Evolutionary conservation across 2,888 invertebrate genomes (phyloP), one percentile per base, ranked within the genome.

Genomic region (Amphimallon solstitiale): DNA sequence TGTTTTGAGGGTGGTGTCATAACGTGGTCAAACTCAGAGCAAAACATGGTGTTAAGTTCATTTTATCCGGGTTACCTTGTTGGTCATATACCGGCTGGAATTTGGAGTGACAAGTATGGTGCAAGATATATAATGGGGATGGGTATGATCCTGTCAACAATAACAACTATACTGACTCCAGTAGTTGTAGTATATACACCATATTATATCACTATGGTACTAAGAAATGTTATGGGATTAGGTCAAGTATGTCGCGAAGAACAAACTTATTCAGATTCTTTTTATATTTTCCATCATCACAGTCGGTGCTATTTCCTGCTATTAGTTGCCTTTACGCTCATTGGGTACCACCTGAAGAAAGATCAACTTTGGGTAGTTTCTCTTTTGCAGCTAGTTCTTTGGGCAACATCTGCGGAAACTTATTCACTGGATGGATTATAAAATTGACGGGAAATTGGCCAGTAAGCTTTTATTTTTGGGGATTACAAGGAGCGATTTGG

Each of bases 361-460:
- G 92, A 74, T 92, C 92, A 77, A 85, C 92, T 72, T 90, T 92
- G 89, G 91, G 92, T 66, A 91, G 93, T 35, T 89, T 92, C 73
- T 90, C 92, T 64, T 93, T 92, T 82, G 91, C 92, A 72, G 90
- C 46, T 4, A 52, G 19, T 61, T 14, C 61, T 4, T 10, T 52
- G 2, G 61, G 60, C 3, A 38, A 19, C 7, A 37, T 68, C 10
- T 19, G 35, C 2, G 66, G 66, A 2, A 65, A 66, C 51, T 10
- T 62, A 1, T 10, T 67, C 7, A 54, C 86, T 0, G 86, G 85
- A 6, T 37, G 61, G n/a, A 71, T 87, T 6, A 76, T 86, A 66
- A 72, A 82, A 3, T 77, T 84, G 68, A 81, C 82, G 0, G 85
- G 83, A 0, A 84, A 85, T 68, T 87, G 87, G 87, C 84, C 84